These are phyloP conservation scores for Enoplosus armatus DNA, from an alignment of 2,797 vertebrate species.

Conservation along the genomic window DNA sequence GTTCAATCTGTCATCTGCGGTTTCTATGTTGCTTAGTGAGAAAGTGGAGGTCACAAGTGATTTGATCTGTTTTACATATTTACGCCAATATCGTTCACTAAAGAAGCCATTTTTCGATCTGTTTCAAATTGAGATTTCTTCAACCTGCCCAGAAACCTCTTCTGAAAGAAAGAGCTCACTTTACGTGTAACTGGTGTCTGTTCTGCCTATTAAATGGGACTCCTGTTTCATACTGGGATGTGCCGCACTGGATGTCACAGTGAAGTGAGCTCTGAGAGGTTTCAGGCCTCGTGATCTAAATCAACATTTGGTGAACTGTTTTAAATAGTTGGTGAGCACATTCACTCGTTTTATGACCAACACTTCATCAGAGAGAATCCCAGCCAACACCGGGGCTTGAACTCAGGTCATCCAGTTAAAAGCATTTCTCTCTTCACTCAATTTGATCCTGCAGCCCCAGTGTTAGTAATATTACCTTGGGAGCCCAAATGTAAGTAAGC, in stretches of 20 bases:
- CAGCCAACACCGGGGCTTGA: slow-evolving; percentile 38
- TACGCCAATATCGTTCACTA: background rate
- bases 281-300: slow-evolving; percentile 31
- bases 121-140: slow-evolving; percentile 23
- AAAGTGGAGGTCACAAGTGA: slow-evolving; percentile 4
- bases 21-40: slow-evolving; percentile 25
- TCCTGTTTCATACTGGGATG: slow-evolving; percentile 7
- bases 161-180: slow-evolving; percentile 8
- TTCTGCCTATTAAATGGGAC: slow-evolving; percentile 38
- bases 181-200: slow-evolving; percentile 28
- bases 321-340: slow-evolving; percentile 41
- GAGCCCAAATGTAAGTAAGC: slow-evolving; percentile 15
- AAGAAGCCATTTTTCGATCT: background rate
- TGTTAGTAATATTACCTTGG: slow-evolving; percentile 11
- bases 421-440: slow-evolving; percentile 15
- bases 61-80: slow-evolving; percentile 47
- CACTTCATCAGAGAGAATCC: slow-evolving; percentile 53
- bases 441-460: slow-evolving; percentile 35
- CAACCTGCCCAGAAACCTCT: background rate
- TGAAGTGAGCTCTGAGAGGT: slow-evolving; percentile 12
- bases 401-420: slow-evolving; percentile 24
- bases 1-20: slow-evolving; percentile 46
- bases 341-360: slow-evolving; percentile 58
- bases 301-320: slow-evolving; percentile 57
- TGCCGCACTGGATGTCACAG: slow-evolving; percentile 14